Percentiles rank a stretch among this genome's conserved stretches.
Conservation (phyloP, 2,888 invertebrate genomes). For the Dromius quadrimaculatus region DNA sequence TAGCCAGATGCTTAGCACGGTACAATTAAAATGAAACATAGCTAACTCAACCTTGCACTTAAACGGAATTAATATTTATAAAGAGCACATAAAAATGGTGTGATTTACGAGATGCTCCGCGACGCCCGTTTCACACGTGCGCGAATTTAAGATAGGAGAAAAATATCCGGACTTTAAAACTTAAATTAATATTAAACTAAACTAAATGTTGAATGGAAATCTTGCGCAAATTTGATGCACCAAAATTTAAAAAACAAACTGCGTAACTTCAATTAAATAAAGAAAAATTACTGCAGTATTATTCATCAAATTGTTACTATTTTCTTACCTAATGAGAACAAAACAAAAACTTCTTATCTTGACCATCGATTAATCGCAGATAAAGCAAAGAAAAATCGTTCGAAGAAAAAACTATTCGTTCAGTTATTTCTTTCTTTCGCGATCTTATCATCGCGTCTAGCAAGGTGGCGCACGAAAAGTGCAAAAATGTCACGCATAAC, state of each 20-base stretch:
- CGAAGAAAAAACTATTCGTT: conserved; percentile 37
- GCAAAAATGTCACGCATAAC: conserved; percentile 50
- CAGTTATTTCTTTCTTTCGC: conserved; percentile 43
- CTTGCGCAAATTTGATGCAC: too few species aligned
- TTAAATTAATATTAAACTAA: too few species aligned
- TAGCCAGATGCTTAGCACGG: conserved; percentile 48
- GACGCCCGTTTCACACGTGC: too few species aligned
- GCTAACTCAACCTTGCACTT: conserved; percentile 36
- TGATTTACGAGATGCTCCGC: conserved; percentile 40
- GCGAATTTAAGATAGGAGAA: too few species aligned
- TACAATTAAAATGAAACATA: conserved; percentile 51
- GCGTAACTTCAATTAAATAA: too few species aligned
- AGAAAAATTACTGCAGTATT: too few species aligned
- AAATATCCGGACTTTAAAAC: too few species aligned
- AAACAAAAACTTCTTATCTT: conserved; percentile 39
- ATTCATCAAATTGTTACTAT: too few species aligned
- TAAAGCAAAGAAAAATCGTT: conserved; percentile 46
- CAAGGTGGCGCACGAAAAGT: conserved; percentile 46
- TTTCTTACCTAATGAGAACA: too few species aligned
- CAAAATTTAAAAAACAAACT: too few species aligned
- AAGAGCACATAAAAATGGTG: conserved; percentile 32
- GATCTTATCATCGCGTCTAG: conserved; percentile 21
- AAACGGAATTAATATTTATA: conserved; percentile 48
- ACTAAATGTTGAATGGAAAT: too few species aligned
- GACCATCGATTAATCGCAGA: conserved; percentile 41